Base-by-base conservation (phyloP, 2,113 vertebrate genomes). In the Corythornis madagascariensis region DNA sequence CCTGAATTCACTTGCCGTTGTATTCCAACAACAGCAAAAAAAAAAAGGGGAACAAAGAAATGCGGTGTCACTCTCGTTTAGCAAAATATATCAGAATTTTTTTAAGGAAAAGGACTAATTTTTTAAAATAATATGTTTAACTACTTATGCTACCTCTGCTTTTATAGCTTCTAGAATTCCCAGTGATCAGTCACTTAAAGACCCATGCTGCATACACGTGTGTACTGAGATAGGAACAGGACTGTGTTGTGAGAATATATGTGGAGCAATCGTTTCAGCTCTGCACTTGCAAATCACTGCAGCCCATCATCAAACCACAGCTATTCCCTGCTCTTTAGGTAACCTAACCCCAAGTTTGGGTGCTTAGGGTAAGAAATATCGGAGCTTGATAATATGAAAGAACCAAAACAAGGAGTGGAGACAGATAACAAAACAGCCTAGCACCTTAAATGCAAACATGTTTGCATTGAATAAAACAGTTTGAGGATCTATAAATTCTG, bases 1-100 rank as follows among this genome's bases (percentile, higher is more conserved):
- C 45, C 28, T 55, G 57, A 38, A 81, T 65, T 13, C 33, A 45
- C 16, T 72, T 66, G 3, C 4, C 75, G 4, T 12, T 55, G 40
- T 61, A 81, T 57, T 24, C 45, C 17, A 47, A 47, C 47, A 47
- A 19, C 45, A 47, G 19, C 18, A 47, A 47, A 38, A 93, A 88
- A 20, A 29, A 90, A 95, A 92, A 43, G 21, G 56, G 76, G 38
- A 38, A 66, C 72, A 81, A 86, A 53, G 66, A 81, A 86, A 53
- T 64, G 28, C 75, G 86, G 14, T 28, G 35, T 76, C 80, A 70
- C 86, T 89, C 87, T 53, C 43, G 82, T 61, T 90, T 69, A 88
- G 43, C 35, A 69, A 65, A 78, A 55, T 35, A 14, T n/a, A 19
- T 29, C 57, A 92, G 88, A 48, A 47, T 43, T 48, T 48, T 45